phyloP scores from a whole-genome alignment of 2,797 vertebrate genomes.

The Amblyopsis hoosieri region DNA sequence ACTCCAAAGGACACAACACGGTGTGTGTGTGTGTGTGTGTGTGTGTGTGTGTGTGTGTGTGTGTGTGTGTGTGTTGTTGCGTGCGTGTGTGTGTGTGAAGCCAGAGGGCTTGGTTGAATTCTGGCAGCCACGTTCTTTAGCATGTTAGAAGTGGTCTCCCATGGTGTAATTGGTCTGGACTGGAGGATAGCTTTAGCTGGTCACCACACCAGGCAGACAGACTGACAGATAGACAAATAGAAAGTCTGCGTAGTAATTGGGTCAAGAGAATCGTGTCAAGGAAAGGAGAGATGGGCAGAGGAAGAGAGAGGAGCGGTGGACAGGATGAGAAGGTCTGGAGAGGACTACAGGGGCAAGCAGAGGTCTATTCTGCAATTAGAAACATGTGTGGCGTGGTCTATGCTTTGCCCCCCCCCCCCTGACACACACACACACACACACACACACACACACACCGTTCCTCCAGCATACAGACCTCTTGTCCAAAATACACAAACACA shows the following conservation, averaged over 20 bases:
- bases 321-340: slow-evolving; percentile 3
- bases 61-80: not conserved
- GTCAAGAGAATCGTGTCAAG: slow-evolving; percentile 45
- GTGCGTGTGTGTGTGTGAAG: slow-evolving; percentile 2
- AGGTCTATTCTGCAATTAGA: slow-evolving; percentile 63
- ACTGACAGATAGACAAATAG: slow-evolving; percentile 57
- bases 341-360: slow-evolving; percentile 17
- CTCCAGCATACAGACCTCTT: too few relatives aligned
- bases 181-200: slow-evolving; percentile 47
- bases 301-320: slow-evolving; percentile 2
- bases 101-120: slow-evolving; percentile 13
- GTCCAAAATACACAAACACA: too few relatives aligned
- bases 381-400: slow-evolving; percentile 72
- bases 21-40: not conserved
- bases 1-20: not conserved
- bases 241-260: slow-evolving; percentile 60
- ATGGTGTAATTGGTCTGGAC: slow-evolving; percentile 45
- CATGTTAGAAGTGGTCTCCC: slow-evolving; percentile 57
- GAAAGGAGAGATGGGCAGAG: slow-evolving; percentile 11
- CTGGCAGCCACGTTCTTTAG: slow-evolving; percentile 32
- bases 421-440: too few relatives aligned
- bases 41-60: slow-evolving; percentile 2
- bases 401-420: not conserved
- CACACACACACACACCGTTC: too few relatives aligned
- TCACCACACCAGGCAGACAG: slow-evolving; percentile 54